Percentiles rank a stretch among this genome's conserved stretches.
Conservation (phyloP, 2,888 invertebrate species). For the Arctia plantaginis region DNA sequence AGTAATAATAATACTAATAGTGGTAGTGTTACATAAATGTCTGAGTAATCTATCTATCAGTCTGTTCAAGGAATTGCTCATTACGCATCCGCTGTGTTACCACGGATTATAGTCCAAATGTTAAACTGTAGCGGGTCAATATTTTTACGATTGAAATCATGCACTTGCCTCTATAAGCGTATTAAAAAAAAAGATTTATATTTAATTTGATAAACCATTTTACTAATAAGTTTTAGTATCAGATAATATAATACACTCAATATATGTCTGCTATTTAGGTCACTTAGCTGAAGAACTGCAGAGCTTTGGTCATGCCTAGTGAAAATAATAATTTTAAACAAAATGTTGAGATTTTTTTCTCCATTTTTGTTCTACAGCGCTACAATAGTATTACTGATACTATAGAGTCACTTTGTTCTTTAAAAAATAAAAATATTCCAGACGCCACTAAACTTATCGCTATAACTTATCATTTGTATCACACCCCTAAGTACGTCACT, state of each 20-base stretch:
- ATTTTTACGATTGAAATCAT: neutral
- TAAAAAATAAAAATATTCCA: neutral
- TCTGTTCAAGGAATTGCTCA: conserved; percentile 63
- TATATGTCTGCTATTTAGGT: neutral
- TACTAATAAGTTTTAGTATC: neutral
- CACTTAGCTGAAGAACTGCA: neutral
- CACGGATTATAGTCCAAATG: conserved; percentile 22
- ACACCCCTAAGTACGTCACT: conserved; percentile 34
- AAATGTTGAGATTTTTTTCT: too few relatives aligned
- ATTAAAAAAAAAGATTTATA: too few relatives aligned
- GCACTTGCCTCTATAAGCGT: too few relatives aligned
- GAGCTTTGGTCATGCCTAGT: neutral
- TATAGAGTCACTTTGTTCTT: neutral
- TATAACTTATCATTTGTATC: conserved; percentile 22
- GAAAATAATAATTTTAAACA: neutral
- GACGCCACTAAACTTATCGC: neutral
- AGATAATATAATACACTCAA: too few relatives aligned
- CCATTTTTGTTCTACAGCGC: too few relatives aligned
- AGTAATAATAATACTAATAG: neutral
- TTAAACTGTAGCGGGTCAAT: conserved; percentile 19
- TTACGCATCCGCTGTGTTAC: conserved; percentile 58
- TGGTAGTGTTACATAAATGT: conserved; percentile 18
- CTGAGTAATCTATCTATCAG: conserved; percentile 55
- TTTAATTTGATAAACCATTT: too few relatives aligned
- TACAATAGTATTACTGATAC: too few relatives aligned